These are phyloP conservation scores for rat (Rattus norvegicus) DNA, from an alignment of 2,113 vertebrate genomes.

Conservation along the genomic window DNA sequence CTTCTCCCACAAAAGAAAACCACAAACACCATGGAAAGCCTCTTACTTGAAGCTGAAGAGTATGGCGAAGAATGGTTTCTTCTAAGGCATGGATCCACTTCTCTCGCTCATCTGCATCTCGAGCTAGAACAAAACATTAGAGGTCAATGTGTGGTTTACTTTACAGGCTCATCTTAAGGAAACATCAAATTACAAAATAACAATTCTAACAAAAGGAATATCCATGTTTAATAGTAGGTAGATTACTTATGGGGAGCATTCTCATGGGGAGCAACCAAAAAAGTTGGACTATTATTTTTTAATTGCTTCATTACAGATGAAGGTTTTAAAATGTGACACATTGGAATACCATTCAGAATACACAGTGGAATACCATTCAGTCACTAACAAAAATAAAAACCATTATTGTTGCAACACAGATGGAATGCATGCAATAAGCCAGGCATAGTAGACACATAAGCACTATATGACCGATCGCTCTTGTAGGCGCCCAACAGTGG, in stretches of 20 bases:
- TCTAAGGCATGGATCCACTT: constrained; percentile 99
- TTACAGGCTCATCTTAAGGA: neutral
- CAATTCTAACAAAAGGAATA: constrained; percentile 43
- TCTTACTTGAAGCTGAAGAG: constrained; percentile 95
- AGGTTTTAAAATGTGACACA: neutral
- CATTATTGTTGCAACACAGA: neutral
- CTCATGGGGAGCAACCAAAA: constrained; percentile 47
- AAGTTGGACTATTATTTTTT: constrained; percentile 43
- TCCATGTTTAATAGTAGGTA: neutral
- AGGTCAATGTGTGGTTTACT: constrained; percentile 36
- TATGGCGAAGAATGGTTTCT: constrained; percentile 98
- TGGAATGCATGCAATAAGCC: neutral
- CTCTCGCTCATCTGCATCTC: constrained; percentile 98
- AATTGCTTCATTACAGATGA: neutral
- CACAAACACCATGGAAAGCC: constrained; percentile 9
- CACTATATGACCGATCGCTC: neutral
- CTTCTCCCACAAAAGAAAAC: neutral
- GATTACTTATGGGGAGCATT: neutral
- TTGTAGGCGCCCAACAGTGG: neutral
- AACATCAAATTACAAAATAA: neutral
- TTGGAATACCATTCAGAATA: neutral
- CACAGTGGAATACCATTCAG: neutral
- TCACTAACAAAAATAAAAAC: neutral
- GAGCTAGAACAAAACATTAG: constrained; percentile 88
- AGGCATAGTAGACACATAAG: neutral